Evolutionary conservation across 2,113 vertebrate genomes (phyloP).

Genomic region (Elaphurus davidianus): DNA sequence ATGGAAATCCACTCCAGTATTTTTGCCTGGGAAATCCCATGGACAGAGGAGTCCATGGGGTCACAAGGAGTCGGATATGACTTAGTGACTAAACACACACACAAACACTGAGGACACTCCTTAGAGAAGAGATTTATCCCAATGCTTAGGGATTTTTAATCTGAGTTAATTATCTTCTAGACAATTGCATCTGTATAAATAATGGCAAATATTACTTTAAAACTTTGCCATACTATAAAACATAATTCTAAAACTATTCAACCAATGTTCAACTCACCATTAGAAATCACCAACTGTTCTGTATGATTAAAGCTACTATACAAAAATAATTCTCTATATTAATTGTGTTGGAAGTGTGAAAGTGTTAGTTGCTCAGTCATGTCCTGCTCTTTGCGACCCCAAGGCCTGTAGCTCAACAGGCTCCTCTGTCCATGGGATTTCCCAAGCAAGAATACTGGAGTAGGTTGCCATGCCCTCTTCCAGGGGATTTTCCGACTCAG

Average conservation of each 20-base stretch:
- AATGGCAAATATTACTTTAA: slow-evolving; percentile 3
- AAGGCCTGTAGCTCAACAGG: not conserved
- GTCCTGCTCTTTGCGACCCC: not conserved
- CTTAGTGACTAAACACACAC: not conserved
- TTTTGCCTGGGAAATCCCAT: not conserved
- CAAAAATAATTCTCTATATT: not conserved
- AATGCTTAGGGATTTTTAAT: not conserved
- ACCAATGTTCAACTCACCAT: not conserved
- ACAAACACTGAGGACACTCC: not conserved
- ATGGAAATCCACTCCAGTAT: not conserved
- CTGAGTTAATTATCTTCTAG: slow-evolving; percentile 2
- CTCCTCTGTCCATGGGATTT: not conserved
- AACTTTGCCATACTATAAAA: not conserved
- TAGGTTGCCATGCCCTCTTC: not conserved
- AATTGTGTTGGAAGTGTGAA: not conserved
- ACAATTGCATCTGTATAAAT: not conserved
- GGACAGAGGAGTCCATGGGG: not conserved
- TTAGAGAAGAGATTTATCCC: not conserved
- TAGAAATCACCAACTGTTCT: not conserved
- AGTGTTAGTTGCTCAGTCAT: not conserved
- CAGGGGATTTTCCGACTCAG: not conserved
- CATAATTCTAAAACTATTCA: slow-evolving; percentile 16
- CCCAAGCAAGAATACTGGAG: not conserved
- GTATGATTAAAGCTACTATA: not conserved
- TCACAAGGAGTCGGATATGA: not conserved